phyloP scores from a whole-genome alignment of 2,888 invertebrate species.

The Heliconius ismenius region DNA sequence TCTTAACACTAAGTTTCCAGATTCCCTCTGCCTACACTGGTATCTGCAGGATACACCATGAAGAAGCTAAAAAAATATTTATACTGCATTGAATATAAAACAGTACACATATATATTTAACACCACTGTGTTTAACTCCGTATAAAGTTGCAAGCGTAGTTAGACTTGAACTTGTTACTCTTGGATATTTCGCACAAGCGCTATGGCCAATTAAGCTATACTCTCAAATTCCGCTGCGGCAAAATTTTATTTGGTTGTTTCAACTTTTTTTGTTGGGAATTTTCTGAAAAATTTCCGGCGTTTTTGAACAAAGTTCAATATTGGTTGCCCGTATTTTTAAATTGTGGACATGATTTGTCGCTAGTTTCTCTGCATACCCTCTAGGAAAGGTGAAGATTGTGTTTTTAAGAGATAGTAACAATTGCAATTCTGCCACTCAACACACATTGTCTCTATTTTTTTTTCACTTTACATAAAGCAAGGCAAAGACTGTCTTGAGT shows the following conservation, averaged over 20 bases:
- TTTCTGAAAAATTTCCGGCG: not conserved
- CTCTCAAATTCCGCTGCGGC: conserved; percentile 1
- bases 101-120: not conserved
- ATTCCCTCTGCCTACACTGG: not conserved
- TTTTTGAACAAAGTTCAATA: not conserved
- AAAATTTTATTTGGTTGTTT: not conserved
- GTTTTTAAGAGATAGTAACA: no score
- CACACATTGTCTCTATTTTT: no score
- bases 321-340: not conserved
- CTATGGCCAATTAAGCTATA: not conserved
- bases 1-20: not conserved
- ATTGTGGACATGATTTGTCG: not conserved
- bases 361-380: not conserved
- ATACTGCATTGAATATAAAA: no score
- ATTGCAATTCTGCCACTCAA: no score
- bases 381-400: no score
- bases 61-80: no score
- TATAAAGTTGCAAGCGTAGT: not conserved
- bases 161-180: not conserved
- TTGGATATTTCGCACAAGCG: not conserved
- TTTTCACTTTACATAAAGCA: no score
- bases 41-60: not conserved
- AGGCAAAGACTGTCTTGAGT: no score
- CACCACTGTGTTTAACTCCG: not conserved
- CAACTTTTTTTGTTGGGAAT: not conserved